Evolutionary conservation across 2,797 vertebrate species (phyloP).

Genomic region (Sus cebifrons): DNA sequence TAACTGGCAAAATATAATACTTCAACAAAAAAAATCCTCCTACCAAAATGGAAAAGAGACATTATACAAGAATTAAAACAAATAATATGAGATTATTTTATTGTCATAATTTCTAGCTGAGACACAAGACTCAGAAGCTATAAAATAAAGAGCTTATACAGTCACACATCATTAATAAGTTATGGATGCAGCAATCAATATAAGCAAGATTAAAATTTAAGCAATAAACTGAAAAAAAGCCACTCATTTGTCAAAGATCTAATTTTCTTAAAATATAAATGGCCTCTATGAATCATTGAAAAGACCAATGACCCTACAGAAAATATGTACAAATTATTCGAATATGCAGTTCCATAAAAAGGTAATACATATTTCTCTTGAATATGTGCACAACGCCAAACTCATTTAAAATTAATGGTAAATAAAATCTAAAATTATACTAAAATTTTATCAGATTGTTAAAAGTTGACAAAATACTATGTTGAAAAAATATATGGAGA

Average conservation of each 20-base stretch:
- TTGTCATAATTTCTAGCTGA: neutral
- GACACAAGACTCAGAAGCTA: neutral
- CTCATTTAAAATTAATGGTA: neutral
- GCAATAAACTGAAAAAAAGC: neutral
- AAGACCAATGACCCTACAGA: neutral
- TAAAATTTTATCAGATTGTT: neutral
- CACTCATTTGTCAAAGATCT: neutral
- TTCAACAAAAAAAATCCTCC: neutral
- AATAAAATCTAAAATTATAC: slow-evolving; percentile 26
- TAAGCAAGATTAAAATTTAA: neutral
- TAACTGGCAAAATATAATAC: neutral
- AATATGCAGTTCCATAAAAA: neutral
- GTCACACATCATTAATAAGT: neutral
- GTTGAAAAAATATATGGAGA: neutral
- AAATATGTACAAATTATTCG: neutral
- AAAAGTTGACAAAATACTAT: neutral
- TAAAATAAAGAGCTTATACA: neutral
- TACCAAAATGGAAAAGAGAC: neutral
- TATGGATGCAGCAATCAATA: neutral
- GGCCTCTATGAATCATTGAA: neutral
- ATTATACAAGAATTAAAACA: neutral
- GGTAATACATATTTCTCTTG: neutral
- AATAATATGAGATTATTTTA: neutral
- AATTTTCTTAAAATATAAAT: slow-evolving; percentile 7
- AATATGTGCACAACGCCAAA: neutral